These are phyloP conservation scores for Astyanax mexicanus DNA, from an alignment of 2,797 vertebrate species.

Conservation along the genomic window DNA sequence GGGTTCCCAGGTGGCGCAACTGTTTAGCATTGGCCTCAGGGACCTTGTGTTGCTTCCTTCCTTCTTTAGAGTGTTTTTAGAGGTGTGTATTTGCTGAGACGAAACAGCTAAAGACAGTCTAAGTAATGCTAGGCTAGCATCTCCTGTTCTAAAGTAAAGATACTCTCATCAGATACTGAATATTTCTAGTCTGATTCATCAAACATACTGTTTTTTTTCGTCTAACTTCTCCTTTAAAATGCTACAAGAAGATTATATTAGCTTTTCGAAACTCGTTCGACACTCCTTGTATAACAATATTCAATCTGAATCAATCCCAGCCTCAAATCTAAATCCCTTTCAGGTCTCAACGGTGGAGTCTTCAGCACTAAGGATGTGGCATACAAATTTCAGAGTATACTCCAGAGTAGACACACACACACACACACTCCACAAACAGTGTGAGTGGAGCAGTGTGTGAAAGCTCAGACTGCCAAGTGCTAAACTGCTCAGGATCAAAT, in stretches of 20 bases:
- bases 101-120: too few relatives aligned
- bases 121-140: too few relatives aligned
- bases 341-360: background rate
- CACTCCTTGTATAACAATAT: background rate
- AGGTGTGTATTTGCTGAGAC: too few relatives aligned
- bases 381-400: background rate
- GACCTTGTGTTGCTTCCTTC: too few relatives aligned
- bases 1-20: too few relatives aligned
- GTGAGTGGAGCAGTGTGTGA: conserved; percentile 17
- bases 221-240: too few relatives aligned
- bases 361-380: conserved; percentile 1
- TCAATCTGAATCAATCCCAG: background rate
- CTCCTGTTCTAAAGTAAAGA: too few relatives aligned
- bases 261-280: background rate
- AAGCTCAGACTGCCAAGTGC: conserved; percentile 36
- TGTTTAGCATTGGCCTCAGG: too few relatives aligned
- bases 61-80: too few relatives aligned
- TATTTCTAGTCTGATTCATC: too few relatives aligned
- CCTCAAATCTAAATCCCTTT: background rate
- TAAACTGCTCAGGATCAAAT: conserved; percentile 22
- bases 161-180: too few relatives aligned
- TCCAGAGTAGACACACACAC: background rate
- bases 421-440: background rate
- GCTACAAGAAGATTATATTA: background rate
- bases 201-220: too few relatives aligned